Percentiles rank a stretch among this genome's conserved stretches.
These are phyloP conservation scores for Etia nguti DNA, from an alignment of 2,113 vertebrate species.

Conservation along the genomic window DNA sequence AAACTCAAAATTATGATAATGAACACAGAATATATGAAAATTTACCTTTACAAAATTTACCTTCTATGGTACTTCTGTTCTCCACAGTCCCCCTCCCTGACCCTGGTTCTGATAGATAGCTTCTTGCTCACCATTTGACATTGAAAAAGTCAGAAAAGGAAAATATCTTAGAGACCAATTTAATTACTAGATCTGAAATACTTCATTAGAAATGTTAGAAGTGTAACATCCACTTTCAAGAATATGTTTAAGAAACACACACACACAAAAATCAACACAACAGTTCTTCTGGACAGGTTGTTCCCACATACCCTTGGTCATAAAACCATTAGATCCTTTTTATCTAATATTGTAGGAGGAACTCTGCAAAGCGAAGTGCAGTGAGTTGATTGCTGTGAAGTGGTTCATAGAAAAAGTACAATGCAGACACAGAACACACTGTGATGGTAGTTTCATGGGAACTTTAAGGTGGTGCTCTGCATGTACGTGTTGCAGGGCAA, in stretches of 20 bases:
- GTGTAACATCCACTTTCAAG: neutral
- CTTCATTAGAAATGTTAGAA: neutral
- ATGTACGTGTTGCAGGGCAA: neutral
- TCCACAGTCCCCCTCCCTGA: neutral
- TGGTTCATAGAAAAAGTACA: neutral
- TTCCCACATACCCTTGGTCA: neutral
- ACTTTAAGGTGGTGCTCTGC: neutral
- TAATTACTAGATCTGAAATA: neutral
- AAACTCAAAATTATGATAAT: neutral
- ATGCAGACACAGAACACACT: neutral
- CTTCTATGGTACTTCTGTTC: neutral
- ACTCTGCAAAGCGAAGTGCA: neutral
- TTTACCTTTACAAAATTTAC: neutral
- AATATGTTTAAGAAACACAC: neutral
- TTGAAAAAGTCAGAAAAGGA: neutral
- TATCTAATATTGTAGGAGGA: neutral
- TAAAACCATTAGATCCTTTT: neutral
- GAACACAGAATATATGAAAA: neutral
- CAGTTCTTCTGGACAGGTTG: neutral
- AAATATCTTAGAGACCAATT: neutral
- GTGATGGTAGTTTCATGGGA: neutral
- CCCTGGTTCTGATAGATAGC: neutral
- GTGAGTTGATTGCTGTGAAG: neutral
- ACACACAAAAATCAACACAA: neutral
- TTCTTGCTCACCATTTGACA: neutral